Evolutionary conservation across 2,113 vertebrate genomes (phyloP).

Genomic region (Caretta caretta): DNA sequence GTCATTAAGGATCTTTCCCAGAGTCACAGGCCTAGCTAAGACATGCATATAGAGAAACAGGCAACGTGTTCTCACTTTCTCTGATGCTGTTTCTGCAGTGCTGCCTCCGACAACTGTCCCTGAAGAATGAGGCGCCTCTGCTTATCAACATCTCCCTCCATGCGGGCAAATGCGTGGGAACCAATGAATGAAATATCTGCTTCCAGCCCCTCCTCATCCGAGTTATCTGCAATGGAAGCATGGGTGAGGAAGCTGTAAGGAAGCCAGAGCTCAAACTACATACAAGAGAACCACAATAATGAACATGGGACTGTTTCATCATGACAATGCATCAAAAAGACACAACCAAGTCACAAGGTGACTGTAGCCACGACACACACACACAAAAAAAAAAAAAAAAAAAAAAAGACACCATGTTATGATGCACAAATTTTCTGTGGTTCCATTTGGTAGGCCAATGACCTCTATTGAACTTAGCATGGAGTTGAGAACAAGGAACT

Average conservation of each 20-base stretch:
- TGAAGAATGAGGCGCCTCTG: constrained; percentile 93
- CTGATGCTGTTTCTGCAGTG: constrained; percentile 95
- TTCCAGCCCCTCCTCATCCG: constrained; percentile 89
- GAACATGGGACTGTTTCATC: not conserved
- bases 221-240: constrained; percentile 83
- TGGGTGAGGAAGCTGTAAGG: not conserved
- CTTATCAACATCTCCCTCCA: constrained; percentile 98
- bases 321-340: not conserved
- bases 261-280: not conserved
- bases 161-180: constrained; percentile 94
- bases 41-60: not conserved
- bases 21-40: not conserved
- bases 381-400: too few species aligned
- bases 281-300: not conserved
- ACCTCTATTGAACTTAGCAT: not conserved
- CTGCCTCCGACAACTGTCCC: constrained; percentile 93
- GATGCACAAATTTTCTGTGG: not conserved
- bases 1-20: not conserved
- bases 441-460: not conserved
- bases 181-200: constrained; percentile 92
- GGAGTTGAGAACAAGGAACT: accelerated
- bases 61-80: constrained; percentile 88
- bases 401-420: not conserved
- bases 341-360: not conserved
- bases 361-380: not conserved